These are phyloP conservation scores for Heliconius hortense DNA, from an alignment of 2,888 invertebrate species.

Conservation along the genomic window DNA sequence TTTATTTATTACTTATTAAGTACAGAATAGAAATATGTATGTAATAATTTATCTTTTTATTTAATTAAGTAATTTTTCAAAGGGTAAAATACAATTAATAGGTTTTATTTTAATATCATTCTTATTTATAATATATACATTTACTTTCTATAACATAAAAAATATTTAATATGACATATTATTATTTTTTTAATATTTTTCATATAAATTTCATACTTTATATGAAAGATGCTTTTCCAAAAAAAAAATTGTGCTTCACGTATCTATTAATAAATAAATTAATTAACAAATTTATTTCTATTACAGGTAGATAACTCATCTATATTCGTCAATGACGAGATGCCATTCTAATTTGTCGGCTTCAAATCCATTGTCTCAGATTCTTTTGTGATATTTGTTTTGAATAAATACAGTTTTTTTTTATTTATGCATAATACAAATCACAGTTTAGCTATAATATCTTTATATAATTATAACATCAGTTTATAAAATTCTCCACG, in stretches of 20 bases:
- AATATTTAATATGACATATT: no score
- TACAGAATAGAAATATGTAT: no score
- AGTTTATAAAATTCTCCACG: slow-evolving; percentile 6
- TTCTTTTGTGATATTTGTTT: slow-evolving; percentile 38
- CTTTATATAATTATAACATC: neutral
- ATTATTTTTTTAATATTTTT: no score
- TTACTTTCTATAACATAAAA: no score
- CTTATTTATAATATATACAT: no score
- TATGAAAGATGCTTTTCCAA: no score
- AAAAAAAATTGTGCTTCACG: neutral
- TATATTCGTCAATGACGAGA: slow-evolving; percentile 44
- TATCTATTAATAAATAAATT: neutral
- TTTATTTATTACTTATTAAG: no score
- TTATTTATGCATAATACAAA: slow-evolving; percentile 14
- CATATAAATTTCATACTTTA: no score
- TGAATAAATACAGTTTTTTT: slow-evolving; percentile 9
- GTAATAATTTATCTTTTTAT: no score
- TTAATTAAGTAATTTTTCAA: no score
- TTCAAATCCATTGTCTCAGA: slow-evolving; percentile 50
- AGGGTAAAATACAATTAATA: no score
- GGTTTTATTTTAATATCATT: no score
- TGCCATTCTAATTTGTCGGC: slow-evolving; percentile 58
- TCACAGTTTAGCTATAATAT: slow-evolving; percentile 5
- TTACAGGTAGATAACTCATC: slow-evolving; percentile 62
- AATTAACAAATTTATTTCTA: slow-evolving; percentile 37